phyloP scores from a whole-genome alignment of 1,140 invertebrate genomes.

The Arctopsyche grandis region DNA sequence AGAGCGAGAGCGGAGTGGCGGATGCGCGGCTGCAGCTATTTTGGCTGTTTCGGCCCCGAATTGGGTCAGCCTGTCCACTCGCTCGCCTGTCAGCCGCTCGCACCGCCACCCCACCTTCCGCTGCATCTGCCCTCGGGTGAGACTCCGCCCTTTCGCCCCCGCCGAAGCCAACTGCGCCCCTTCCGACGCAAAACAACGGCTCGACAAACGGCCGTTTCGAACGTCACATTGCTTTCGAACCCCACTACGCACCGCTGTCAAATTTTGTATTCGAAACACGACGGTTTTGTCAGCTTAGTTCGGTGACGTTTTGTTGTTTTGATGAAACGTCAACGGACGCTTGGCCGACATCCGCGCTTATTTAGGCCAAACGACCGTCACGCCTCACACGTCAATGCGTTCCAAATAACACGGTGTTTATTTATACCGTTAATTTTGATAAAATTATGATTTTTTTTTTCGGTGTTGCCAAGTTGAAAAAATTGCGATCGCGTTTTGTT shows the following conservation, averaged over 20 bases:
- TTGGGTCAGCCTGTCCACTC: background rate
- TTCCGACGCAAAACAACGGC: background rate
- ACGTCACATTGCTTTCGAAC: background rate
- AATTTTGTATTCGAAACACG: background rate
- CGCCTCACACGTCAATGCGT: background rate
- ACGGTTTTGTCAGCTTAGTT: background rate
- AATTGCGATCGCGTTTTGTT: no score
- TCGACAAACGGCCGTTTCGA: background rate
- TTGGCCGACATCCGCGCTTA: background rate
- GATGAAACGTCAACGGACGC: background rate
- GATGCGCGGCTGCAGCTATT: background rate
- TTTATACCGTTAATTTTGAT: no score
- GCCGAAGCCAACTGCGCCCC: background rate
- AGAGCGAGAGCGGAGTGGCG: no score
- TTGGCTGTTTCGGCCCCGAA: conserved; percentile 7
- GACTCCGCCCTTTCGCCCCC: background rate
- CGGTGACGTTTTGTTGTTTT: conserved; percentile 17
- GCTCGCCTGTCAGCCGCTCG: background rate
- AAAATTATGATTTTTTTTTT: background rate
- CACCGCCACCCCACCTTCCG: background rate
- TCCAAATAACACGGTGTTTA: no score
- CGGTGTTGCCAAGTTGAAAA: no score
- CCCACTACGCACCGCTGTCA: background rate
- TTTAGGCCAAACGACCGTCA: no score
- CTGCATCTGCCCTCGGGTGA: background rate